Base-by-base conservation (phyloP, 2,888 invertebrate species). In the Litoditis marina region DNA sequence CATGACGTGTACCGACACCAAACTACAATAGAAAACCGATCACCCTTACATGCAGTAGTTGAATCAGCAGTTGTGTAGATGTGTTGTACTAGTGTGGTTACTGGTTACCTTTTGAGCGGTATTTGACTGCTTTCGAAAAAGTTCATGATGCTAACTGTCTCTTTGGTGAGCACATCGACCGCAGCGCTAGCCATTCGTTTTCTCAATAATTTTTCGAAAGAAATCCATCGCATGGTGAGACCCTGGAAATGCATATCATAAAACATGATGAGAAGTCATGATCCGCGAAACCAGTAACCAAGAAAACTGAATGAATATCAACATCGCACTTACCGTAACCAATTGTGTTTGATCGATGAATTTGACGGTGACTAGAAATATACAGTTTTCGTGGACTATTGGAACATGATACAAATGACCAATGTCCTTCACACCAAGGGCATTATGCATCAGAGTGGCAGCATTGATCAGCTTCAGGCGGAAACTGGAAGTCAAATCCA, bases 341-440 rank as follows among this genome's bases (percentile, higher is more conserved):
- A 89, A 87, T 85, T 94, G 94, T 39, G 90, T 89, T 27, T 90
- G 90, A 81, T 89, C 88, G 61, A 91, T 86, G 77, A 88, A 88
- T 83, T 91, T 91, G 66, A 94, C 89, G 73, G 92, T 91, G 39
- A 91, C 91, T 50, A 98, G 86, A 3, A 96, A 92, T 1, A 92
- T 92, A 49, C 94, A 94, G 83, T 92, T 85, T 0, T 89, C 88
- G 84, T 95, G 94, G 71, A 90, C 87, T 42, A 96, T 86, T 0
- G 94, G 93, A 80, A 91, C 91, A 85, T 93, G 91, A 86, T 91
- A 94, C 50, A 96, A 86, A 84, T 94, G 92, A 4, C 98, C 96
- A 78, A 98, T 87, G 84, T 98, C 94, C 81, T 92, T 91, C 63
- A 93, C 88, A 74, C 94, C 92, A 93, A 78, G 63, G 8, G 80